Conservation (phyloP, 1,140 invertebrate species). For the Asobara japonica region DNA sequence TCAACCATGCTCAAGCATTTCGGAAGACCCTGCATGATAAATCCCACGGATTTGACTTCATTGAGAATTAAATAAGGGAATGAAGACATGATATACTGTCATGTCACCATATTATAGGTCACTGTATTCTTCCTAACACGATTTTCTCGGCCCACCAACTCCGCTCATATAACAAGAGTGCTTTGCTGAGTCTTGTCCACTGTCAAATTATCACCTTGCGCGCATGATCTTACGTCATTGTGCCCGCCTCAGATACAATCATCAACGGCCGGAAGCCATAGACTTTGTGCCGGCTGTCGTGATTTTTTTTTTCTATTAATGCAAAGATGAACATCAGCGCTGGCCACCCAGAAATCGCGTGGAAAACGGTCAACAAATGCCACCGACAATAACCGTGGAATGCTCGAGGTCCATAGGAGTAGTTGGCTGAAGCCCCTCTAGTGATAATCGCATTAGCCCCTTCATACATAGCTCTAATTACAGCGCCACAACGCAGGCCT, state of each 20-base stretch:
- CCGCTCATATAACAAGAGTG: constrained; percentile 5
- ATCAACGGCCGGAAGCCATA: background rate
- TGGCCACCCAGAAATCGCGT: constrained; percentile 37
- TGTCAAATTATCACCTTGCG: background rate
- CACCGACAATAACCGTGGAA: constrained; percentile 51
- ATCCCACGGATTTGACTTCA: no score
- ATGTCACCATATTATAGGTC: constrained; percentile 25
- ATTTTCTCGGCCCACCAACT: constrained; percentile 27
- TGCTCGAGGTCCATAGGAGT: constrained; percentile 57
- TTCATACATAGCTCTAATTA: constrained; percentile 60
- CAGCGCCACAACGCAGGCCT: constrained; percentile 35
- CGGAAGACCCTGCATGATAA: no score
- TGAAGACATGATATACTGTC: background rate
- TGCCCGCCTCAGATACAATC: background rate
- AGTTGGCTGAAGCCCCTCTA: constrained; percentile 61
- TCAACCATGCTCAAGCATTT: no score
- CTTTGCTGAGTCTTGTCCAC: background rate
- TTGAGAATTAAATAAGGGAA: background rate
- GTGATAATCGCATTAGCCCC: constrained; percentile 63
- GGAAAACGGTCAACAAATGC: constrained; percentile 50
- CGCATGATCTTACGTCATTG: no score
- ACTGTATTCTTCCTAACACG: constrained; percentile 24
- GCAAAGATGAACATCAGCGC: background rate
- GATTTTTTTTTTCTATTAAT: background rate
- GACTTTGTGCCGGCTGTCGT: background rate